A percentile compares a stretch with the other conserved stretches of the same genome.
Evolutionary conservation across 2,113 vertebrate species (phyloP).

Genomic region (Pterophyllum scalare): DNA sequence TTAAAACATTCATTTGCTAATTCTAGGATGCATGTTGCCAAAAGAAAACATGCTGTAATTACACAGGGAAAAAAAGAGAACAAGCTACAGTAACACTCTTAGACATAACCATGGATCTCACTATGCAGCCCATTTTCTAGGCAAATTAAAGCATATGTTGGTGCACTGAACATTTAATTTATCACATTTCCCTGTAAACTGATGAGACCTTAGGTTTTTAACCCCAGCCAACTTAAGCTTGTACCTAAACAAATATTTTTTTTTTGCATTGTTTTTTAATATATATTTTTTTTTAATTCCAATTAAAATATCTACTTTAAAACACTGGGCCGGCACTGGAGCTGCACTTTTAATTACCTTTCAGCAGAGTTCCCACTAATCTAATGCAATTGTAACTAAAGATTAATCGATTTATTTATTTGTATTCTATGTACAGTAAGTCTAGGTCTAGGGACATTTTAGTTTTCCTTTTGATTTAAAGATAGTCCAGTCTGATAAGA

Average conservation of each 20-base stretch:
- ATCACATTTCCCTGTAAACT: slow-evolving; percentile 46
- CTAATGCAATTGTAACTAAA: background rate
- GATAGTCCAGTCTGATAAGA: background rate
- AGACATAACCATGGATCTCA: slow-evolving; percentile 60
- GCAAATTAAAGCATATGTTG: slow-evolving; percentile 75
- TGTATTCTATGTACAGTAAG: background rate
- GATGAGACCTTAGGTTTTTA: slow-evolving; percentile 22
- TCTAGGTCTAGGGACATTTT: background rate
- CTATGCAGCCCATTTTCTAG: slow-evolving; percentile 58
- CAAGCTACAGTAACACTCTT: slow-evolving; percentile 65
- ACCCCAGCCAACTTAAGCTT: background rate
- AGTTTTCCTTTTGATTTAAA: background rate
- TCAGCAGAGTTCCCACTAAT: slow-evolving; percentile 10
- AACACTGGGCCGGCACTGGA: background rate
- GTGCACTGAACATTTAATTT: slow-evolving; percentile 57
- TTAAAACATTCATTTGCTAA: slow-evolving; percentile 83
- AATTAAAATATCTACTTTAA: background rate
- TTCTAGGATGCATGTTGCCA: slow-evolving; percentile 78
- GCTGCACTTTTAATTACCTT: slow-evolving; percentile 29
- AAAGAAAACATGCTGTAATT: slow-evolving; percentile 80
- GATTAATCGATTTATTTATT: background rate
- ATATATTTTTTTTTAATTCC: background rate
- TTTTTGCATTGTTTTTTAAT: background rate
- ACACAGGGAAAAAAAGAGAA: slow-evolving; percentile 64
- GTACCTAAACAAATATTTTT: background rate